These are phyloP conservation scores for Saccostrea echinata DNA, from an alignment of 1,140 invertebrate genomes.

Conservation along the genomic window DNA sequence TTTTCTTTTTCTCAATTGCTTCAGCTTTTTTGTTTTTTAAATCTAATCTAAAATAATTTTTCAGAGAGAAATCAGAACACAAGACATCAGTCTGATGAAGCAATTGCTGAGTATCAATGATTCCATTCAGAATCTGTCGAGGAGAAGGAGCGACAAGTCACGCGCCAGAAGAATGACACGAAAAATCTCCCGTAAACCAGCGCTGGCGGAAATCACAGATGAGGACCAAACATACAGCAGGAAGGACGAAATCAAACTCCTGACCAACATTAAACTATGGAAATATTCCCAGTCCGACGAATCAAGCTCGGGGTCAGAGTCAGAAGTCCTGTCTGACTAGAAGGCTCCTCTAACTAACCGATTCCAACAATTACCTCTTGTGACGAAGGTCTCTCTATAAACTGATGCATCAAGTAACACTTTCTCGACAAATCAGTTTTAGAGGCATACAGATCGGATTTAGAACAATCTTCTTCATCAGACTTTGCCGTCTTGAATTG, in stretches of 20 bases:
- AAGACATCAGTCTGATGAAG: constrained; percentile 62
- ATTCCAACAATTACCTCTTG: neutral
- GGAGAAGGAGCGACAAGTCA: constrained; percentile 26
- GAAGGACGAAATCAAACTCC: constrained; percentile 23
- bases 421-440: constrained; percentile 20
- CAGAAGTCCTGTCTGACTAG: neutral
- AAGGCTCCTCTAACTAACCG: neutral
- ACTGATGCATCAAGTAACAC: neutral
- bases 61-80: constrained; percentile 56
- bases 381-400: constrained; percentile 4
- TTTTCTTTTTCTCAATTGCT: too few relatives aligned
- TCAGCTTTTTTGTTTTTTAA: too few relatives aligned
- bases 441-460: neutral
- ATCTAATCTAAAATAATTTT: neutral
- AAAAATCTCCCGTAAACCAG: constrained; percentile 38
- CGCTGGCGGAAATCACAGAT: constrained; percentile 8
- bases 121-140: constrained; percentile 55
- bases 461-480: neutral
- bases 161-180: constrained; percentile 32
- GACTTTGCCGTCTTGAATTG: neutral
- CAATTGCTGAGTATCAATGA: constrained; percentile 60
- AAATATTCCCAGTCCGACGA: constrained; percentile 43
- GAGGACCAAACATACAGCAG: constrained; percentile 30
- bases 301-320: constrained; percentile 39
- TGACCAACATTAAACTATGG: constrained; percentile 38